Percentiles rank a stretch among this genome's conserved stretches.
phyloP scores from a whole-genome alignment of 2,888 invertebrate species.

The Disparrhopalites patrizii region DNA sequence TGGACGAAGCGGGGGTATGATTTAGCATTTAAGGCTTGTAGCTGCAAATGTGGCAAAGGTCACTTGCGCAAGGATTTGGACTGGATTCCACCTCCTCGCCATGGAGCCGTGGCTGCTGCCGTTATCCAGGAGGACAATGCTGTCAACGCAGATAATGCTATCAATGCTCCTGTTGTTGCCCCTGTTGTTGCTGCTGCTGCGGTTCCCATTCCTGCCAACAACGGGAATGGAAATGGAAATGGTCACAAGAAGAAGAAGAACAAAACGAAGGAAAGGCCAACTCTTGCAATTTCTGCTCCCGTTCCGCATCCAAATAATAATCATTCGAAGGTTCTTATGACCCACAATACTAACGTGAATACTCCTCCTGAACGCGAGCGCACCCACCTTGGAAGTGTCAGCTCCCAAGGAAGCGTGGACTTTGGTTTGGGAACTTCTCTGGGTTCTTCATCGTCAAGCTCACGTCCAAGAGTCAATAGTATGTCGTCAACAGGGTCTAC shows the following conservation, averaged over 20 bases:
- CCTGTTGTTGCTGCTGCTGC: conserved; percentile 12
- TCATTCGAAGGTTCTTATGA: conserved; percentile 34
- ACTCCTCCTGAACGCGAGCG: no score
- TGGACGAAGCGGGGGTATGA: conserved; percentile 99
- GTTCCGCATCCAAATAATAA: conserved; percentile 52
- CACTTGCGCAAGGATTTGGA: conserved; percentile 92
- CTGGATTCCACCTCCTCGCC: conserved; percentile 71
- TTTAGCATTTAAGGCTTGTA: conserved; percentile 90
- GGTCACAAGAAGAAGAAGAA: conserved; percentile 68
- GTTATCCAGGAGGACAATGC: conserved; percentile 56
- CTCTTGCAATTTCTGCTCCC: conserved; percentile 59
- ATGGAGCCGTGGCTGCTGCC: conserved; percentile 54
- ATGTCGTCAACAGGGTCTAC: conserved; percentile 53
- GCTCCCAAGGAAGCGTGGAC: conserved; percentile 25
- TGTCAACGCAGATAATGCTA: background rate
- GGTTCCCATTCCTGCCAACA: conserved; percentile 23
- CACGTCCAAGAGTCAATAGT: conserved; percentile 51
- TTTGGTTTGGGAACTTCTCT: conserved; percentile 26
- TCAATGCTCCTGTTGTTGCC: conserved; percentile 8
- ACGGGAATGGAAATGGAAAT: conserved; percentile 55
- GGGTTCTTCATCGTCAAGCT: conserved; percentile 17
- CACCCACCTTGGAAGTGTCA: no score
- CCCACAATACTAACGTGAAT: no score
- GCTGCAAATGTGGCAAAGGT: conserved; percentile 87
- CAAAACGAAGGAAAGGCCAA: conserved; percentile 62